Conservation (phyloP, 2,888 invertebrate species). For the Ophion slaviceki region DNA sequence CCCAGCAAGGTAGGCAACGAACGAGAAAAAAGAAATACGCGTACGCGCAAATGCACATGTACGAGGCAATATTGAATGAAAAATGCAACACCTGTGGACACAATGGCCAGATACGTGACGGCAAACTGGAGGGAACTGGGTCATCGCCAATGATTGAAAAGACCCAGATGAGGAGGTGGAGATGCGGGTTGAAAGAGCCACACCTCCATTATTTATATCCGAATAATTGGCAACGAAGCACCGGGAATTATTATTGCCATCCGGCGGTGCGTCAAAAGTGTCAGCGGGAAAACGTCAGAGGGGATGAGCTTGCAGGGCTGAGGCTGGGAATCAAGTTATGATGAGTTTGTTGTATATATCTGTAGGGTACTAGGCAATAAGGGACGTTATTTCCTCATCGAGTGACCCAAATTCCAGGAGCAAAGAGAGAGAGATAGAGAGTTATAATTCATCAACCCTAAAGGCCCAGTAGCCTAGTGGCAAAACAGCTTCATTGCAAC, state of each 20-base stretch:
- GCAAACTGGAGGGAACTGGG: conserved; percentile 25
- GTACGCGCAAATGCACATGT: background rate
- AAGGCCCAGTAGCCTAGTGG: conserved; percentile 55
- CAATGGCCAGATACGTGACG: background rate
- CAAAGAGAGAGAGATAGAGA: conserved; percentile 8
- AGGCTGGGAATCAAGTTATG: conserved; percentile 28
- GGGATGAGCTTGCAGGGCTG: background rate
- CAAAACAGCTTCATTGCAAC: conserved; percentile 19
- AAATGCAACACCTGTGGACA: conserved; percentile 20
- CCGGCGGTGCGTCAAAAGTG: conserved; percentile 18
- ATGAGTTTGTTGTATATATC: background rate
- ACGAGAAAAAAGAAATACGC: background rate
- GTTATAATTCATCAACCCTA: conserved; percentile 51
- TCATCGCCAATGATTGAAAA: conserved; percentile 29
- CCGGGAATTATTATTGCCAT: conserved; percentile 36
- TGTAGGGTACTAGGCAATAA: background rate
- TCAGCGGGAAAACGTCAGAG: conserved; percentile 20
- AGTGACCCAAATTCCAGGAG: conserved; percentile 34
- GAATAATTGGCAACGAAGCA: conserved; percentile 59
- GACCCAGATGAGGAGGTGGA: background rate
- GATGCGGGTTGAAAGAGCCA: conserved; percentile 2
- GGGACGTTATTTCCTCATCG: conserved; percentile 50
- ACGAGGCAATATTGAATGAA: conserved; percentile 5
- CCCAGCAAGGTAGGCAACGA: background rate
- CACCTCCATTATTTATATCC: conserved; percentile 41